These are phyloP conservation scores for Mus spretus DNA, from an alignment of 2,797 vertebrate genomes.

Conservation along the genomic window DNA sequence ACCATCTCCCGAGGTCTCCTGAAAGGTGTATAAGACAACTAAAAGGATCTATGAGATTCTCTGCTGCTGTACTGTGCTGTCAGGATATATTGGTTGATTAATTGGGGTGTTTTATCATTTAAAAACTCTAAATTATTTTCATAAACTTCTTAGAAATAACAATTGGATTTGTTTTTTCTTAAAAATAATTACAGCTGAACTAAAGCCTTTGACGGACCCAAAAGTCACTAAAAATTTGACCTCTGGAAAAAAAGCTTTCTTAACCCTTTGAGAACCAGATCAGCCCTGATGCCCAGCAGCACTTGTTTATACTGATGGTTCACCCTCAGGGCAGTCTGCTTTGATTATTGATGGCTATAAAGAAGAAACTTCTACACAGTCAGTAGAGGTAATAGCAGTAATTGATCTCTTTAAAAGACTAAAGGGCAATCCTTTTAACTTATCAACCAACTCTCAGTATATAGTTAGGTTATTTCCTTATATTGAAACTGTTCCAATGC, in stretches of 20 bases:
- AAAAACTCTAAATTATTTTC: background rate
- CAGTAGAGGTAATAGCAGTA: too few species aligned
- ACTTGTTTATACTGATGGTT: background rate
- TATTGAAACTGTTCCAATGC: too few species aligned
- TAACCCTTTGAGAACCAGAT: background rate
- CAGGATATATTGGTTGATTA: background rate
- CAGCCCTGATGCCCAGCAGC: background rate
- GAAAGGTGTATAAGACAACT: background rate
- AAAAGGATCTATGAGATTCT: background rate
- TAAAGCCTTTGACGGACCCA: background rate
- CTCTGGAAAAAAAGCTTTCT: background rate
- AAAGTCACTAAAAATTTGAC: background rate
- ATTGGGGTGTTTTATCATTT: background rate
- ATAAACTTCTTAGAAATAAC: background rate
- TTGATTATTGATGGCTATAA: too few species aligned
- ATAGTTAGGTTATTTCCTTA: too few species aligned
- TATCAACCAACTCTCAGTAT: too few species aligned
- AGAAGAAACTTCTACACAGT: too few species aligned
- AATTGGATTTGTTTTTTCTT: background rate
- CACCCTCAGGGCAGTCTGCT: background rate
- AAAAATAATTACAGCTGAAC: background rate
- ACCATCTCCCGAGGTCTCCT: background rate
- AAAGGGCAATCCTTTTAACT: too few species aligned
- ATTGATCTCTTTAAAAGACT: too few species aligned
- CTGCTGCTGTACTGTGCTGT: background rate